Percentiles rank a stretch among this genome's conserved stretches.
Conservation (phyloP, 2,797 vertebrate species). For the Hippopotamyrus pictus region DNA sequence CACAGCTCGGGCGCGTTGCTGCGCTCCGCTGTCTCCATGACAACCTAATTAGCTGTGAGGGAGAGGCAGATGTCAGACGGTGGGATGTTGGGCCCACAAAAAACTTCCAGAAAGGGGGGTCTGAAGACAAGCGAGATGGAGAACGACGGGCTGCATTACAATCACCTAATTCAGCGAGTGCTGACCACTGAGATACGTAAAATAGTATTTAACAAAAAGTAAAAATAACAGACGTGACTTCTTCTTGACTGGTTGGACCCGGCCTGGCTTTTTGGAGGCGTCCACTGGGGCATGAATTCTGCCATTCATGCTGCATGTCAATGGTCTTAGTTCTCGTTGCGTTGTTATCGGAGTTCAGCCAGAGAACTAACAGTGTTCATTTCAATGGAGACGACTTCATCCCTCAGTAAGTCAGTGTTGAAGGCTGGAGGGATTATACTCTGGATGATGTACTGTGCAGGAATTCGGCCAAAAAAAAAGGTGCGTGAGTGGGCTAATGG, state of each 20-base stretch:
- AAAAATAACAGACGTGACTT: background rate
- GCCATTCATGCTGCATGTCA: background rate
- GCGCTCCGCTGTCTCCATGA: slow-evolving; percentile 35
- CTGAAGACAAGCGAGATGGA: background rate
- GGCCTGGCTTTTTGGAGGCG: background rate
- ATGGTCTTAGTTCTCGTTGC: background rate
- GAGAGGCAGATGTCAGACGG: slow-evolving; percentile 24
- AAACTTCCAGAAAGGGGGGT: background rate
- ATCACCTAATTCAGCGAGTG: background rate
- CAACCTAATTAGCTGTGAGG: slow-evolving; percentile 35
- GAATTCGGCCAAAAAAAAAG: slow-evolving; percentile 26
- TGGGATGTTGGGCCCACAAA: background rate
- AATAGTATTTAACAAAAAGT: background rate
- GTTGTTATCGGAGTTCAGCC: slow-evolving; percentile 35
- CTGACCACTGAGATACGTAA: background rate
- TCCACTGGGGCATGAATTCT: background rate
- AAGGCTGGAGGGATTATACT: slow-evolving; percentile 35
- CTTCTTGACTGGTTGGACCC: background rate
- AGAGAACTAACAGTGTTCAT: slow-evolving; percentile 35
- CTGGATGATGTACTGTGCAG: slow-evolving; percentile 39
- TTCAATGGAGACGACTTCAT: slow-evolving; percentile 40
- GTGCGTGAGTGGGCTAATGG: slow-evolving; percentile 32
- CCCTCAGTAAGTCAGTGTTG: slow-evolving; percentile 49
- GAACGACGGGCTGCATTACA: background rate
- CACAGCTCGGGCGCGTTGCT: slow-evolving; percentile 41